Evolutionary conservation across 2,888 invertebrate genomes (phyloP).

Genomic region (Agonopterix subpropinquella): DNA sequence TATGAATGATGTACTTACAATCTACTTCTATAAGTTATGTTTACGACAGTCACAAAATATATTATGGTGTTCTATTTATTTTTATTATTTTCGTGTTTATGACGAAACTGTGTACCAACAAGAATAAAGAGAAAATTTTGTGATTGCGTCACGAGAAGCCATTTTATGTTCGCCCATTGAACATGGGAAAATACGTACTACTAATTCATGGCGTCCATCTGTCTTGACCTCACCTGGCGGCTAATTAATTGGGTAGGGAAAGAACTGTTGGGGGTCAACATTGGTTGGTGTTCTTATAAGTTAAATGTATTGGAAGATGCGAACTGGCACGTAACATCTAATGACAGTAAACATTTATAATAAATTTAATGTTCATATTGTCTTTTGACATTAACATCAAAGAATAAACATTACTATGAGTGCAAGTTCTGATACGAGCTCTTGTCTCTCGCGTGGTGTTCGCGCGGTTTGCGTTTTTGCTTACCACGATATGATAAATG

Average conservation of each 20-base stretch:
- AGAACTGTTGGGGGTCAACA: slow-evolving; percentile 21
- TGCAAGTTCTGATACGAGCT: no score
- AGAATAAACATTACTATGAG: no score
- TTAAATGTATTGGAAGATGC: no score
- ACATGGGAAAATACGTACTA: slow-evolving; percentile 18
- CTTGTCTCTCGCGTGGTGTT: no score
- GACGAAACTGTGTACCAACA: slow-evolving; percentile 9
- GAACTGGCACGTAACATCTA: no score
- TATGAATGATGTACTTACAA: no score
- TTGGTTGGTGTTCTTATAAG: slow-evolving; percentile 16
- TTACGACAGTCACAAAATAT: slow-evolving; percentile 17
- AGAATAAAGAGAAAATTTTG: slow-evolving; percentile 4
- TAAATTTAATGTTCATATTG: no score
- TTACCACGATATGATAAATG: no score
- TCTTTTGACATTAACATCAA: no score
- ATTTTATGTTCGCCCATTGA: slow-evolving; percentile 23
- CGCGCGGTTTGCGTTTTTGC: no score
- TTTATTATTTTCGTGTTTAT: slow-evolving; percentile 25
- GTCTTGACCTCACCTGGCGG: slow-evolving; percentile 33
- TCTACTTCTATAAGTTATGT: slow-evolving; percentile 1
- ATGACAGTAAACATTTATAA: no score
- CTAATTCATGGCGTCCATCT: slow-evolving; percentile 31
- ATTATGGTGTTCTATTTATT: slow-evolving; percentile 10
- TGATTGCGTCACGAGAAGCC: slow-evolving; percentile 1
- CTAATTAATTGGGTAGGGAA: slow-evolving; percentile 20